Conservation (phyloP, 2,797 vertebrate genomes). For the Avahi laniger region DNA sequence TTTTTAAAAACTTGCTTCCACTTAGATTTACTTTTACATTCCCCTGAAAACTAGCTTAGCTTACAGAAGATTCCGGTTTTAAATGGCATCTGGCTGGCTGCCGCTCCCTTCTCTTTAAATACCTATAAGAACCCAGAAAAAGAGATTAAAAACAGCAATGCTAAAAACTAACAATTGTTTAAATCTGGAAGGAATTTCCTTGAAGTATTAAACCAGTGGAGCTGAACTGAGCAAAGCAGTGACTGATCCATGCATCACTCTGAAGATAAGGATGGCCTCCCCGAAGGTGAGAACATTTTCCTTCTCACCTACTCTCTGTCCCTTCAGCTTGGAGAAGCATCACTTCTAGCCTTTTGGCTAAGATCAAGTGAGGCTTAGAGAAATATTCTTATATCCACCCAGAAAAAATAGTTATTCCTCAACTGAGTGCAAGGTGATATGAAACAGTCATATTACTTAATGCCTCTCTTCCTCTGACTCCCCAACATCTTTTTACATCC, state of each 20-base stretch:
- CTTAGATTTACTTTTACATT: conserved; percentile 42
- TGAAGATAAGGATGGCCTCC: neutral
- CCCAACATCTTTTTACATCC: neutral
- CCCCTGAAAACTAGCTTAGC: neutral
- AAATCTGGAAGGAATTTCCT: conserved; percentile 51
- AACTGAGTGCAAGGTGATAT: neutral
- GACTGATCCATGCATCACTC: neutral
- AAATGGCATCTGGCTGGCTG: neutral
- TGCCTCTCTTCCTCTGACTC: neutral
- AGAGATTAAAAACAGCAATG: neutral
- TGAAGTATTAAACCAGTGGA: neutral
- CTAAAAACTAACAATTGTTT: conserved; percentile 24
- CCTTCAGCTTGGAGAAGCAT: neutral
- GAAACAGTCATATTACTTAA: neutral
- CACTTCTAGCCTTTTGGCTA: neutral
- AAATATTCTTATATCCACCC: neutral
- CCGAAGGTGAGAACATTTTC: neutral
- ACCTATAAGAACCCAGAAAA: neutral
- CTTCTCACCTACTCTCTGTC: neutral
- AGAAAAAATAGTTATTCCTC: neutral
- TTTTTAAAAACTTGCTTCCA: conserved; percentile 26
- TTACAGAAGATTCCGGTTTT: conserved; percentile 15
- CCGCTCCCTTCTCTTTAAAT: conserved; percentile 20
- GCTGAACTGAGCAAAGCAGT: neutral
- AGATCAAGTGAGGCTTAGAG: neutral